Evolutionary conservation across 2,113 vertebrate species (phyloP).

Genomic region (Rhea pennata): DNA sequence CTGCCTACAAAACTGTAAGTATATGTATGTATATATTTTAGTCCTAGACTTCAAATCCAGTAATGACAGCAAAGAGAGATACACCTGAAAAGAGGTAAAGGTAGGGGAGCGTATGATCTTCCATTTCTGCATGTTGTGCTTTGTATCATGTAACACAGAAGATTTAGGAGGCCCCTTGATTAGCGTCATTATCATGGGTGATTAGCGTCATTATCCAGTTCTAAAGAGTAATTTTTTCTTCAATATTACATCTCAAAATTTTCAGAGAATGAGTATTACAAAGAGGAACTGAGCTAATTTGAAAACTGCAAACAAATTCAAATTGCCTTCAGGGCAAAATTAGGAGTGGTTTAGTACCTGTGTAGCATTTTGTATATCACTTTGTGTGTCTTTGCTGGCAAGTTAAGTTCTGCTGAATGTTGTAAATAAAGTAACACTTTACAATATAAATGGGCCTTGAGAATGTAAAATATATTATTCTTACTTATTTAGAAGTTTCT

Average conservation of each 20-base stretch:
- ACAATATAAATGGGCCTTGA: background rate
- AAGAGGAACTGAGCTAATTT: background rate
- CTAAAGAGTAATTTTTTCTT: background rate
- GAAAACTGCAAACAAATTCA: constrained; percentile 14
- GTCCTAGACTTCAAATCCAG: background rate
- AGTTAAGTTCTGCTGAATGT: background rate
- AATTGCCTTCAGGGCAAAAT: background rate
- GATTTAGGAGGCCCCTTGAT: background rate
- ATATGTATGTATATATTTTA: background rate
- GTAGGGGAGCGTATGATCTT: background rate
- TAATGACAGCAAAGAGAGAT: background rate
- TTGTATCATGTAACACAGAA: background rate
- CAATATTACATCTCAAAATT: background rate
- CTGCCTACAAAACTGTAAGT: constrained; percentile 94
- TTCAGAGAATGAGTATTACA: background rate
- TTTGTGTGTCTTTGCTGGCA: background rate
- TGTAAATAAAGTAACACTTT: background rate
- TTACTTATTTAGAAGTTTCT: background rate
- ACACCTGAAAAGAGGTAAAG: background rate
- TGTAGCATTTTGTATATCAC: background rate
- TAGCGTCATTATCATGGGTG: background rate
- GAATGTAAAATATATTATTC: background rate
- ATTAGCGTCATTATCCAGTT: too few relatives aligned
- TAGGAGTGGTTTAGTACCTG: background rate
- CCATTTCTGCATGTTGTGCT: background rate